Evolutionary conservation across 92 coral and sea anemone genomes (phyloP), one percentile per base, ranked within the genome.

Genomic region (Diadumene lineata): DNA sequence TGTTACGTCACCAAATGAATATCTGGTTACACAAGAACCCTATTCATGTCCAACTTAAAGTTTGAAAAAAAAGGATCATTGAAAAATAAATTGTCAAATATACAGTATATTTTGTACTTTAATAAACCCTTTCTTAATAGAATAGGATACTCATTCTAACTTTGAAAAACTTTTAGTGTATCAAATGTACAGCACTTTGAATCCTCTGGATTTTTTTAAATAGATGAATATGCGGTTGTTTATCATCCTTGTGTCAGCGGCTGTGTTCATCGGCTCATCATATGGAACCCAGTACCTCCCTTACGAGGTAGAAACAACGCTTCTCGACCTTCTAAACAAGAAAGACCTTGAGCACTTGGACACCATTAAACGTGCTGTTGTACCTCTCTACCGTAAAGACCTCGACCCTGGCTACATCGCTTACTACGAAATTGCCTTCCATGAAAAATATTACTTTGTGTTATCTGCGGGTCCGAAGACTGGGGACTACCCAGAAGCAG

Each of bases 361-460:
- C 31, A 57, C 44, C 24, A 58, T 57, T 34, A 81, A 53, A 17
- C 26, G 43, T 29, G 28, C 74, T 19, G 46, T 25, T 15, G 70
- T 70, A 51, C 74, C 85, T 11, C 51, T 85, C 65, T 85, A 74
- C 64, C 81, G 89, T 68, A 85, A 85, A 66, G 89, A 85, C 72
- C 77, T 85, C 27, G 74, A 72, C 31, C 70, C 74, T 0, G 69
- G 79, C 72, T 32, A 80, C 78, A 66, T 80, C 7, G 82, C 86
- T 29, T 80, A 80, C 74, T 69, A 80, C 43, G 89, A 85, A 53
- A 70, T 85, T 56, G 15, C 29, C 50, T 55, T 74, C 50, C 65
- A 70, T 29, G 72, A 53, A 56, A 77, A 66, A 31, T 38, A 38
- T 13, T 85, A 30, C 33, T 60, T 67, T 61, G 80, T 80, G n/a